Conservation (phyloP, 2,888 invertebrate species). For the Caenorhabditis zanzibari region DNA sequence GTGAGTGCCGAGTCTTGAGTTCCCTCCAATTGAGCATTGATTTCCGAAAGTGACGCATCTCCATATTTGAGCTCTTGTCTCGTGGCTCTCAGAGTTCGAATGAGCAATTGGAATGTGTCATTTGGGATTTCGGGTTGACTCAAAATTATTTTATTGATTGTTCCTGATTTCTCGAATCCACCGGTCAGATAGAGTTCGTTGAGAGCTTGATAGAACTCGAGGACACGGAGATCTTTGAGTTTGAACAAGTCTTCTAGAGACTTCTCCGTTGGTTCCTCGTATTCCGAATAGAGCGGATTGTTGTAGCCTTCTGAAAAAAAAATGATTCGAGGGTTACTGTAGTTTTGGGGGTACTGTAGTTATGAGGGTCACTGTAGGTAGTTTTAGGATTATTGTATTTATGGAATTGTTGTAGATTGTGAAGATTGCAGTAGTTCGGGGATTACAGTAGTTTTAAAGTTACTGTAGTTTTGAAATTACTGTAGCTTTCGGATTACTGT, state of each 20-base stretch:
- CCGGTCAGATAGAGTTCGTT: conserved; percentile 28
- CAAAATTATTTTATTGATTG: conserved; percentile 16
- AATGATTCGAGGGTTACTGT: neutral
- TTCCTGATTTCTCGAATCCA: conserved; percentile 20
- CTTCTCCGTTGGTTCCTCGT: neutral
- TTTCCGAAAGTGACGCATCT: conserved; percentile 3
- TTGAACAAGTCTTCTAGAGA: neutral
- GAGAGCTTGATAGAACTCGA: conserved; percentile 13
- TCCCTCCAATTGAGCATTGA: conserved; percentile 1
- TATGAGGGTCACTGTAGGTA: no score
- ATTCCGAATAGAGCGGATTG: conserved; percentile 17
- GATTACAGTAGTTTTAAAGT: no score
- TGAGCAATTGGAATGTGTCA: neutral
- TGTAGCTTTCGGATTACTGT: neutral
- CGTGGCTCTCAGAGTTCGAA: conserved; percentile 1
- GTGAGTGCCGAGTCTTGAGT: neutral
- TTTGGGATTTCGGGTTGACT: conserved; percentile 10
- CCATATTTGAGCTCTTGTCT: conserved; percentile 20
- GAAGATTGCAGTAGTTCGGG: no score
- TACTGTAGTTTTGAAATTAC: neutral
- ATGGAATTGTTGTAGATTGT: no score
- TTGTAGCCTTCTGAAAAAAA: conserved; percentile 10
- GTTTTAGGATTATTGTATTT: no score
- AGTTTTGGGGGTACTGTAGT: no score
- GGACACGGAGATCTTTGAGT: neutral